Conservation (phyloP, 2,113 vertebrate species). For the Triplophysa rosa region DNA sequence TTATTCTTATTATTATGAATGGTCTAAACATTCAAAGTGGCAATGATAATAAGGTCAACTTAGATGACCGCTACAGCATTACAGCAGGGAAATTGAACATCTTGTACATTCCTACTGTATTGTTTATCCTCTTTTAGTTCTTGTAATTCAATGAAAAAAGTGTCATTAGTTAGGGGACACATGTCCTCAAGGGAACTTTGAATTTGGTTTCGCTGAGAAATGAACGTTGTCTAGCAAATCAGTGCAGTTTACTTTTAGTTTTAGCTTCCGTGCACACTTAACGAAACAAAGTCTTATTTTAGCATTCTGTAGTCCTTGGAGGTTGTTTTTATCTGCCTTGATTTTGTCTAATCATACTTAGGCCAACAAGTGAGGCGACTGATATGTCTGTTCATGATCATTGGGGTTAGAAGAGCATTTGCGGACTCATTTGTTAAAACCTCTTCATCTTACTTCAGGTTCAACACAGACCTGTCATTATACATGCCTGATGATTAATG, state of each 20-base stretch:
- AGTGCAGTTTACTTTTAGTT: no score
- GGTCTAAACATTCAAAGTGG: conserved; percentile 6
- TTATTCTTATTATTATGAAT: background rate
- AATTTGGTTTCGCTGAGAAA: no score
- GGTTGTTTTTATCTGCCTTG: no score
- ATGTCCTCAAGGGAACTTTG: no score
- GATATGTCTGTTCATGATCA: background rate
- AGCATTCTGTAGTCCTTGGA: no score
- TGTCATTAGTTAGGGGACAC: no score
- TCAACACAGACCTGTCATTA: conserved; percentile 1
- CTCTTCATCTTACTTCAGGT: background rate
- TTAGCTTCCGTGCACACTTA: no score
- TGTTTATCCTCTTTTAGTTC: background rate
- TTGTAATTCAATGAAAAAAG: no score
- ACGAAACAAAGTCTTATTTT: no score
- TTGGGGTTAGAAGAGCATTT: background rate
- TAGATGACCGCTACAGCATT: background rate
- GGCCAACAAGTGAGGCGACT: no score
- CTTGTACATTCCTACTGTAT: background rate
- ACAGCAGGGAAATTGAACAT: background rate
- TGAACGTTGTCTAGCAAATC: no score
- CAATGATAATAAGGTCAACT: conserved; percentile 20
- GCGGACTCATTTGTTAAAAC: background rate
- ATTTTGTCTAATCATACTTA: no score
- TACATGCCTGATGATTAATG: conserved; percentile 20